Percentiles rank a stretch among this genome's conserved stretches.
phyloP scores from a whole-genome alignment of 2,113 vertebrate species.

The Aviceda subcristata region DNA sequence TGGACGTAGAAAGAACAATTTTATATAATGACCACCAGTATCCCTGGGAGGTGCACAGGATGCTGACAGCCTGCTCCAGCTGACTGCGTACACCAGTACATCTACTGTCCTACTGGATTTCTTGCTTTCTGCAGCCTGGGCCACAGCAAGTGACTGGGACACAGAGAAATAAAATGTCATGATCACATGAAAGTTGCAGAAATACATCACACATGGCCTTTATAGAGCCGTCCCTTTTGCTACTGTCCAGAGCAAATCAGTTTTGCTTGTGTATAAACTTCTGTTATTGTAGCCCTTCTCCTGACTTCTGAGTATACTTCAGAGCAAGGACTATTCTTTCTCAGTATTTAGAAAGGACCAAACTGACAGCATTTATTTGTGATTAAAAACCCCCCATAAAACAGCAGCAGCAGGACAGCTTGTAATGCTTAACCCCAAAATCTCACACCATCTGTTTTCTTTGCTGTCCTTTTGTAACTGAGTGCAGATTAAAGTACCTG shows the following conservation, averaged over 20 bases:
- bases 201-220: not conserved
- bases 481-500: not conserved
- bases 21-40: not conserved
- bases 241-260: not conserved
- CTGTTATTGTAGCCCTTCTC: not conserved
- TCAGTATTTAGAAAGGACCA: not conserved
- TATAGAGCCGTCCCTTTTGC: not conserved
- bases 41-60: not conserved
- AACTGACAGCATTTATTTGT: not conserved
- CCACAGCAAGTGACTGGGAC: not conserved
- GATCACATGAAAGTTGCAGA: not conserved
- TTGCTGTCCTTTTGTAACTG: not conserved
- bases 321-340: not conserved
- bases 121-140: not conserved
- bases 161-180: not conserved
- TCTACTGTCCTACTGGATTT: not conserved
- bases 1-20: not conserved
- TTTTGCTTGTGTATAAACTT: not conserved
- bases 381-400: accelerated
- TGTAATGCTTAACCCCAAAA: not conserved
- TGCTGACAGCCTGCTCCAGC: not conserved
- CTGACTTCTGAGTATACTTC: not conserved
- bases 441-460: not conserved
- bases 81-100: not conserved
- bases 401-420: not conserved